Evolutionary conservation across 2,797 vertebrate species (phyloP).

Genomic region (Falco berigora): DNA sequence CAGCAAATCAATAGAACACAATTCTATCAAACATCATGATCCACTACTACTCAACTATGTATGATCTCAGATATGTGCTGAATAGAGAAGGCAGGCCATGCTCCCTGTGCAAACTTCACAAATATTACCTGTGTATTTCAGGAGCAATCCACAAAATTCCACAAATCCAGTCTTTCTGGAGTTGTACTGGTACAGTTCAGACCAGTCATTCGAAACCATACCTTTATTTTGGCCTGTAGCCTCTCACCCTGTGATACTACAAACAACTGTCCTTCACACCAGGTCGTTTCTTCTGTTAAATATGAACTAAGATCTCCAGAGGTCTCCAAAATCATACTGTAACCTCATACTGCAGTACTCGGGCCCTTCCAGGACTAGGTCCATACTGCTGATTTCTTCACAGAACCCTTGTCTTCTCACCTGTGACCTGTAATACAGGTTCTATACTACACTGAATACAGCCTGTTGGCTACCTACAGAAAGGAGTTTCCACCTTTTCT

Average conservation of each 20-base stretch:
- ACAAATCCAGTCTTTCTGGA: not conserved
- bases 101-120: not conserved
- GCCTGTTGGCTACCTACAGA: not conserved
- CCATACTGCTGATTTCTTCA: not conserved
- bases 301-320: not conserved
- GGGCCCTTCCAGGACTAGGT: not conserved
- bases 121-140: not conserved
- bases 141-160: not conserved
- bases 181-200: not conserved
- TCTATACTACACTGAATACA: not conserved
- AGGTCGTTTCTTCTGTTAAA: fast-evolving
- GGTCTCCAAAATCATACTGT: not conserved
- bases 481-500: not conserved
- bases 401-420: not conserved
- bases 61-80: not conserved
- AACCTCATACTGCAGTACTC: not conserved
- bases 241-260: not conserved
- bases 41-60: not conserved
- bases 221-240: not conserved
- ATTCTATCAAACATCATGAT: not conserved
- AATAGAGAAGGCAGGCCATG: not conserved
- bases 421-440: not conserved
- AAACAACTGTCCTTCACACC: not conserved
- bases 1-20: not conserved
- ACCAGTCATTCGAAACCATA: not conserved